phyloP scores from a whole-genome alignment of 2,113 vertebrate species.

The Galeopterus variegatus region DNA sequence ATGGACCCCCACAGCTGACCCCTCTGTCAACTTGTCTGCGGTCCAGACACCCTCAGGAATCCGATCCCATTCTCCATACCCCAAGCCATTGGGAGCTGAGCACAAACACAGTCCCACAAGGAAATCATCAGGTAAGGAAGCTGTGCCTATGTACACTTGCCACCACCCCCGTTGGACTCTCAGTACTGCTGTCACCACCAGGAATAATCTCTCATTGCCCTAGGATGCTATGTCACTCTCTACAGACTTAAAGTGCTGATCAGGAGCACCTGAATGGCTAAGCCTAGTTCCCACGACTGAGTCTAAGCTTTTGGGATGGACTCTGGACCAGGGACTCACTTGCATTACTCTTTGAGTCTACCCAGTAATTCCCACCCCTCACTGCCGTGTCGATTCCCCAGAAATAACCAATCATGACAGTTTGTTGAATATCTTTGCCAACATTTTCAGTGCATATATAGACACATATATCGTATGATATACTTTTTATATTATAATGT shows the following conservation, averaged over 20 bases:
- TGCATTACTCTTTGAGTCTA: background rate
- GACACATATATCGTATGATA: background rate
- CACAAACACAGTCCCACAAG: background rate
- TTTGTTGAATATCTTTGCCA: constrained; percentile 4
- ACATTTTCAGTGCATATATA: background rate
- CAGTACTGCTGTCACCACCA: background rate
- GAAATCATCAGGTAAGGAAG: background rate
- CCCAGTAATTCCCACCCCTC: background rate
- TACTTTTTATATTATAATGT: constrained; percentile 14
- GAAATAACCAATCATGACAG: background rate
- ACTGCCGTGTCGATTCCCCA: background rate
- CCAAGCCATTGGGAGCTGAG: background rate
- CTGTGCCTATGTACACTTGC: background rate
- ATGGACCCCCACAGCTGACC: background rate
- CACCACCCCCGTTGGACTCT: background rate
- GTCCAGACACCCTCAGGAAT: background rate
- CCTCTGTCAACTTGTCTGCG: background rate
- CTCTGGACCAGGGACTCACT: background rate
- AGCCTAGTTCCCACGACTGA: background rate
- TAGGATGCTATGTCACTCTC: background rate
- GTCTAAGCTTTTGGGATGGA: background rate
- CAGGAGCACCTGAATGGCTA: background rate
- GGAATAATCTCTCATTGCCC: background rate
- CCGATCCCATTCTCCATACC: background rate
- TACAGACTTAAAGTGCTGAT: background rate